Base-by-base conservation (phyloP, 2,888 invertebrate species). In the Adineta ricciae region DNA sequence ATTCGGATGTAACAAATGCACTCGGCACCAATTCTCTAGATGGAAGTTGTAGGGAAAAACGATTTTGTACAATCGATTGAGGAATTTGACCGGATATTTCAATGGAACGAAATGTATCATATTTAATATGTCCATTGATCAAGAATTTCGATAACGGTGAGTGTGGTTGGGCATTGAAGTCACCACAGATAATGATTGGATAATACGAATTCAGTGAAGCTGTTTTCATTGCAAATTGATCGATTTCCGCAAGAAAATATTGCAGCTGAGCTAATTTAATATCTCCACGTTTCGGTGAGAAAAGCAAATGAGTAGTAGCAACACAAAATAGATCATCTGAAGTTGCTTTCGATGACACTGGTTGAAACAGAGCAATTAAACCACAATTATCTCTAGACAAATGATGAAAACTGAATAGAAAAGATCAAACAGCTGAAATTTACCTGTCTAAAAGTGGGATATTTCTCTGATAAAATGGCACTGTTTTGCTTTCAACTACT, bases 251-350 rank as follows among this genome's bases (percentile, higher is more conserved):
- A 21, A 99, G 91, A 16, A 99, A 91, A 54, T 95, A 89, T 88
- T 94, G 94, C 64, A 94, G 92, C 91, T 99, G 98, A 0, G 95
- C 96, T 50, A 97, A 91, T 87, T 96, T 93, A 0, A 97, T 93
- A 90, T 98, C 97, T 36, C 94, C 93, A 64, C 98, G 92, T 87
- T 92, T 93, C 0, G 95, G 96, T 92, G 98, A 98, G 90, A 94
- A 99, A 19, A 98, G 91, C 83, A 99, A 92, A 91, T 99, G 99
- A 0, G 98, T 98, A 21, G 96, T 98, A 7, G 95, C 95, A 0
- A 98, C 93, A 84, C 95, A 92, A 72, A 97, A 82, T 73, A 49
- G 85, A 83, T 83, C 84, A 27, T 49, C 86, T 86, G 84, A 21
- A 52, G 38, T 32, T 86, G 83, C 32, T 19, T 52, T 50, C 8